Base-by-base conservation (phyloP, 2,113 vertebrate species). In the Apteryx owenii region DNA sequence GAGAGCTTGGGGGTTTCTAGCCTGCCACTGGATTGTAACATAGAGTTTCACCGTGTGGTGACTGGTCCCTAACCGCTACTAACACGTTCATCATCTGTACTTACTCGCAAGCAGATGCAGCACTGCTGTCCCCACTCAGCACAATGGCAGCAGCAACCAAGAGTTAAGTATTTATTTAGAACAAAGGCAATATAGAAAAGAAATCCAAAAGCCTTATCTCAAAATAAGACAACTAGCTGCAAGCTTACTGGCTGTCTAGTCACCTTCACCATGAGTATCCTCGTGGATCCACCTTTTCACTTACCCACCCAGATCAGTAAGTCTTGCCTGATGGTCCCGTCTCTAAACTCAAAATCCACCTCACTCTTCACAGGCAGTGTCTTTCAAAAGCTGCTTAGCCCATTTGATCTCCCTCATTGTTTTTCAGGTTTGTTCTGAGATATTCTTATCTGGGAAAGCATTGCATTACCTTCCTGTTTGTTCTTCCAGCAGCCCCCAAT, bases 341-440 rank as follows among this genome's bases (percentile, higher is more conserved):
- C 64, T 71, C 33, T 81, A 79, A 83, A 72, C 10, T 29, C 51
- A 81, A 84, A 94, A 88, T 76, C 58, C 50, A 21, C n/a, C 44
- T 62, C 29, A 31, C 61, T 69, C 61, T 72, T 64, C 48, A 72
- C 16, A 33, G 60, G 36, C 28, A 33, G 36, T 11, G 44, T 53
- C 33, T 73, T 88, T 64, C 64, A 88, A 73, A 69, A 42, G 25
- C 60, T 31, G 36, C 48, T 72, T 53, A 77, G 8, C 9, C n/a
- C 15, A 36, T 40, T 66, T 79, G 61, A 77, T 42, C 40, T 77
- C 58, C n/a, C 31, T 87, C 40, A 42, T 21, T 89, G 38, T 61
- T 84, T 68, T 86, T 68, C 46, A 71, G 56, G 69, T 76, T 71
- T 83, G 46, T 87, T 82, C n/a, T 18, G 36, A 77, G 40, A 81